Conservation (phyloP, 2,797 vertebrate genomes). For the Saxicola maurus region DNA sequence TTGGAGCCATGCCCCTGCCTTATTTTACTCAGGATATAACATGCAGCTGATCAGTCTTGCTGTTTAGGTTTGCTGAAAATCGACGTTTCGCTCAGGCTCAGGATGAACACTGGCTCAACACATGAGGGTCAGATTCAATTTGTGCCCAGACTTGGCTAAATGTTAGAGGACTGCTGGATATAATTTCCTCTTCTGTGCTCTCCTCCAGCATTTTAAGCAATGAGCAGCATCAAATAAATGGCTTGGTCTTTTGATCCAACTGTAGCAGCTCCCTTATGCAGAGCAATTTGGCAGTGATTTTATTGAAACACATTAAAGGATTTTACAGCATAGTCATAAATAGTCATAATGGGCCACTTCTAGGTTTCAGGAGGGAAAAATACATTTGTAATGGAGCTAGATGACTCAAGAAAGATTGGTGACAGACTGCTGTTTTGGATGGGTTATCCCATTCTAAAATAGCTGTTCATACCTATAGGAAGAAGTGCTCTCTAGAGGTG, state of each 20-base stretch:
- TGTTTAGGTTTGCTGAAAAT: background rate
- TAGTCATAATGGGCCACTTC: background rate
- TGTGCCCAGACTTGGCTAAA: background rate
- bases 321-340: slow-evolving; percentile 34
- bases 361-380: background rate
- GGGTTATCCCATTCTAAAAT: background rate
- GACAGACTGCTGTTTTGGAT: background rate
- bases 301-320: slow-evolving; percentile 1
- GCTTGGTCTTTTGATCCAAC: background rate
- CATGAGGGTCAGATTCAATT: background rate
- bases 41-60: background rate
- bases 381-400: background rate
- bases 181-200: background rate
- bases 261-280: background rate
- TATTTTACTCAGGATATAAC: background rate
- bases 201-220: background rate
- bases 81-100: background rate
- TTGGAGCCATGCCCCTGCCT: background rate
- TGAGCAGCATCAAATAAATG: background rate
- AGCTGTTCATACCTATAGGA: background rate
- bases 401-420: background rate
- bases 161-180: background rate
- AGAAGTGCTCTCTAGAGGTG: background rate
- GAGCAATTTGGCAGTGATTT: slow-evolving; percentile 22
- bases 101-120: background rate